Evolutionary conservation across 2,797 vertebrate genomes (phyloP).

Genomic region (Squalus acanthias): DNA sequence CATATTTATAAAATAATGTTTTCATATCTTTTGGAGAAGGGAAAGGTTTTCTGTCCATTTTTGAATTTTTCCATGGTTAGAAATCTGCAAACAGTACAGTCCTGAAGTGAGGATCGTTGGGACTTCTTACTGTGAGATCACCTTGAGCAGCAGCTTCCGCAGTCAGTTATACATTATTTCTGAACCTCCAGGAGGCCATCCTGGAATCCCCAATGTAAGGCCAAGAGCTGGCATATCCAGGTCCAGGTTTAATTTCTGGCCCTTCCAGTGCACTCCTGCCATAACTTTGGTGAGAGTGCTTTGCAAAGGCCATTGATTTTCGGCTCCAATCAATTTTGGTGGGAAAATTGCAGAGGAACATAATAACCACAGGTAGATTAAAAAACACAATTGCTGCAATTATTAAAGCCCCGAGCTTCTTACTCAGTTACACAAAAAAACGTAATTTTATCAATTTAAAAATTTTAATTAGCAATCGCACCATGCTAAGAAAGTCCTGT

Average conservation of each 20-base stretch:
- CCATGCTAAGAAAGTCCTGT: background rate
- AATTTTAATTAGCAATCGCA: background rate
- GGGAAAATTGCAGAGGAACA: background rate
- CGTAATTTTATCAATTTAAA: background rate
- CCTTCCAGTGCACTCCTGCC: background rate
- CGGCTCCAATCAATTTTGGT: background rate
- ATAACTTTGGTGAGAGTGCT: background rate
- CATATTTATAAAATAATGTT: background rate
- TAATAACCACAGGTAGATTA: background rate
- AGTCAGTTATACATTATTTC: background rate
- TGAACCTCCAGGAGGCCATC: too few relatives aligned
- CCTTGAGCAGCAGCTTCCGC: background rate
- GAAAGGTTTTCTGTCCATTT: background rate
- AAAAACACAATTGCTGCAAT: background rate
- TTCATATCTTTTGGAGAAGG: background rate
- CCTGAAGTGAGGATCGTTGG: background rate
- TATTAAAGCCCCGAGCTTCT: background rate
- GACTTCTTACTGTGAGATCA: background rate
- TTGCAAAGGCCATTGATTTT: background rate
- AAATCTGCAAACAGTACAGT: background rate
- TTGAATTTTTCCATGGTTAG: background rate
- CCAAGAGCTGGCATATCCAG: background rate
- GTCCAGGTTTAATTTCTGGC: background rate
- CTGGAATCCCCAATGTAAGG: background rate
- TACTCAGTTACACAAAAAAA: background rate